A percentile compares a stretch with the other conserved stretches of the same genome.
Conservation (phyloP, 2,888 invertebrate species). For the Asteroscopus sphinx region DNA sequence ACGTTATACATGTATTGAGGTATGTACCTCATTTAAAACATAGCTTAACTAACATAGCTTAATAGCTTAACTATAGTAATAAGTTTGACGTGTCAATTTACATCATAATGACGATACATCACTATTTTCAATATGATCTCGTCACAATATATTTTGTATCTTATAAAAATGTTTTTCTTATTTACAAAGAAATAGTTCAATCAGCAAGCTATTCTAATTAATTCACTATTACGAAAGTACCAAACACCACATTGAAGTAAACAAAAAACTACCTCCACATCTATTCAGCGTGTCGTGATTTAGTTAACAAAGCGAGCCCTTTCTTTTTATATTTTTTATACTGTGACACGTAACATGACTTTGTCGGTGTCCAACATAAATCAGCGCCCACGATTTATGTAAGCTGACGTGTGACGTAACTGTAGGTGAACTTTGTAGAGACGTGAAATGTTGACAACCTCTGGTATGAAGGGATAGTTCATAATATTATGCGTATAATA, state of each 20-base stretch:
- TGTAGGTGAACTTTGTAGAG: slow-evolving; percentile 22
- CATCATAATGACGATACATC: too few species aligned
- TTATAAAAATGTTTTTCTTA: too few species aligned
- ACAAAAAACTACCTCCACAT: slow-evolving; percentile 11
- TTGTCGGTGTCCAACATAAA: slow-evolving; percentile 55
- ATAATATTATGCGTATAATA: slow-evolving; percentile 5
- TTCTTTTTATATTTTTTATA: slow-evolving; percentile 39
- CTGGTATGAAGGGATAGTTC: slow-evolving; percentile 5
- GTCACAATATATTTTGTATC: too few species aligned
- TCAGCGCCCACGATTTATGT: slow-evolving; percentile 51
- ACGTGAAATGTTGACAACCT: slow-evolving; percentile 14
- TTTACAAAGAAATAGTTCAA: too few species aligned
- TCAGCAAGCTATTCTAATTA: too few species aligned
- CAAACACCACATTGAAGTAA: background rate
- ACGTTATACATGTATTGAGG: too few species aligned
- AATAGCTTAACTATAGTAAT: too few species aligned
- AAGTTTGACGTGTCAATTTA: too few species aligned
- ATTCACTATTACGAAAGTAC: too few species aligned
- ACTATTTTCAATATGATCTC: too few species aligned
- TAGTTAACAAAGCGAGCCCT: slow-evolving; percentile 34
- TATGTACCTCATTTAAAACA: too few species aligned
- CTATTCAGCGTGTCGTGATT: slow-evolving; percentile 15
- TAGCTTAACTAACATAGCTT: too few species aligned
- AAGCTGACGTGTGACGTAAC: slow-evolving; percentile 40
- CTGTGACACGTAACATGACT: slow-evolving; percentile 50